phyloP scores from a whole-genome alignment of 2,888 invertebrate genomes.

The Zhengitettix transpicula region DNA sequence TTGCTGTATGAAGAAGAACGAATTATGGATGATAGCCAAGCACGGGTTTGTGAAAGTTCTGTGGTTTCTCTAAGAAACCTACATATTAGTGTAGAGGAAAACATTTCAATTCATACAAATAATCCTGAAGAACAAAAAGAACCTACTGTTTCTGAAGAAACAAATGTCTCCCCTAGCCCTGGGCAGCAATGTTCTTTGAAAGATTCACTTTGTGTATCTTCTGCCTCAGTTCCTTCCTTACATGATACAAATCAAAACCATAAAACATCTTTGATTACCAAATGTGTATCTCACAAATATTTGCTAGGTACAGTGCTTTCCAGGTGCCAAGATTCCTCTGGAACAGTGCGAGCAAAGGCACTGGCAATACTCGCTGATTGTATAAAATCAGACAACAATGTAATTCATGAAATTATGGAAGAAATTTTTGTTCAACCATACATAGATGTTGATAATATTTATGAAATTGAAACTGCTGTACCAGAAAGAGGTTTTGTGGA shows the following conservation, averaged over 20 bases:
- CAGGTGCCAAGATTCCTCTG: slow-evolving; percentile 32
- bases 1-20: slow-evolving; percentile 19
- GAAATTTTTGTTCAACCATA: slow-evolving; percentile 4
- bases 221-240: not conserved
- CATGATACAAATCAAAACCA: no score
- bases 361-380: slow-evolving; percentile 37
- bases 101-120: not conserved
- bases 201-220: slow-evolving; percentile 2
- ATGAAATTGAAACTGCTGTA: not conserved
- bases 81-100: not conserved
- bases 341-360: slow-evolving; percentile 43
- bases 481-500: slow-evolving; percentile 2
- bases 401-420: slow-evolving; percentile 2
- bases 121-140: not conserved
- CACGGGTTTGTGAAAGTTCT: not conserved
- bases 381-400: slow-evolving; percentile 19
- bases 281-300: slow-evolving; percentile 5
- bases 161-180: not conserved
- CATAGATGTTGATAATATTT: slow-evolving; percentile 10
- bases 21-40: not conserved
- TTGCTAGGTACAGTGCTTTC: slow-evolving; percentile 3
- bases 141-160: not conserved
- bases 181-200: slow-evolving; percentile 7
- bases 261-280: not conserved
- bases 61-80: not conserved